Base-by-base conservation (phyloP, 2,888 invertebrate species). In the Nemoura dubitans region DNA sequence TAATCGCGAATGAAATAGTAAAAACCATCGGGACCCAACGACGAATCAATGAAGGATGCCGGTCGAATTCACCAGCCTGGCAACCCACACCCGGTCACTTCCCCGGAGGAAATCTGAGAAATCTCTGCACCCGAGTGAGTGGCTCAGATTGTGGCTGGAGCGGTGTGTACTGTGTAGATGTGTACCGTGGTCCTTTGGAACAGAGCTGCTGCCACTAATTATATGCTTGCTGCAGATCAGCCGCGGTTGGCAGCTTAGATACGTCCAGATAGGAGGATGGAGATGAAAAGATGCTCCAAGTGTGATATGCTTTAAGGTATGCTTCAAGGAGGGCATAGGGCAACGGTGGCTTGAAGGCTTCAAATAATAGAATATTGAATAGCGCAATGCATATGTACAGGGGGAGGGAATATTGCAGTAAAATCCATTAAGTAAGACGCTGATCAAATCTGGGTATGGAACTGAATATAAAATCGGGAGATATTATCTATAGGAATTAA, bases 241-340 rank as follows among this genome's bases (percentile, higher is more conserved):
- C 59, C 3, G 76, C 83, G 42, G 82, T 43, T 43, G 43, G 59
- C 84, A 84, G 84, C 59, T 29, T 26, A 26, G 27, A 21, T 59
- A 36, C 36, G 10, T 36, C 36, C 36, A 36, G 36, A 36, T 30
- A 82, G n/a, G 25, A n/a, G 14, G 21, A 83, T 83, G 21, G 7
- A 29, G 83, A 83, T 83, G 43, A 43, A n/a, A n/a, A n/a, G n/a
- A n/a, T n/a, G n/a, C n/a, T n/a, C n/a, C n/a, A 83, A 28, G 28
- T 84, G 59, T n/a, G 84, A 84, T 59, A 84, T 84, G 84, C 59
- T 59, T 36, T 36, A 36, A 36, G 36, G 36, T 36, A 36, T 36
- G n/a, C n/a, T n/a, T 83, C 3, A 83, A 83, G 83, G 26, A 76
- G 84, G 84, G 84, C 84, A 84, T 76, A 84, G 84, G 84, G 27